Evolutionary conservation across 2,888 invertebrate species (phyloP).

Genomic region (Bellardia pandia): DNA sequence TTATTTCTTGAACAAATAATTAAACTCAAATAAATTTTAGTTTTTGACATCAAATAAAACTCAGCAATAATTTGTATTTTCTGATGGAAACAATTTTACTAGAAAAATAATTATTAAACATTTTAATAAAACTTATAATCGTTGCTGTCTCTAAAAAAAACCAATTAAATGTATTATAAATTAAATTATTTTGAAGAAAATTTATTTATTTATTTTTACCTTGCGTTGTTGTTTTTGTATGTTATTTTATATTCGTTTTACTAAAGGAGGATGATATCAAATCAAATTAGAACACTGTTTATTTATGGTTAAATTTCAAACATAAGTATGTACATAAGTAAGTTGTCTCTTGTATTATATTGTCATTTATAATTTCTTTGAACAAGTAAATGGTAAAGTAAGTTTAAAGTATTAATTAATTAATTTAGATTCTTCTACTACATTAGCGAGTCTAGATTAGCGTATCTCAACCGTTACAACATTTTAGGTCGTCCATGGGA

Average conservation of each 20-base stretch:
- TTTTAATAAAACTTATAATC: no score
- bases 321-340: not conserved
- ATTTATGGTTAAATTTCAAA: slow-evolving; percentile 15
- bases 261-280: slow-evolving; percentile 28
- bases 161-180: slow-evolving; percentile 27
- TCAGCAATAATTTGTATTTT: no score
- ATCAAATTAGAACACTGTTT: slow-evolving; percentile 48
- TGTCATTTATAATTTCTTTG: not conserved
- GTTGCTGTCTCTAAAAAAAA: not conserved
- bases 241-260: not conserved
- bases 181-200: slow-evolving; percentile 25
- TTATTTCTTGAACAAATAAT: no score
- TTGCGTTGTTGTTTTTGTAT: not conserved
- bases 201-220: not conserved
- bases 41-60: no score
- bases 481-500: no score
- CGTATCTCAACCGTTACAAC: no score
- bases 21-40: no score
- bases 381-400: slow-evolving; percentile 6
- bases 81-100: no score
- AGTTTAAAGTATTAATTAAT: not conserved
- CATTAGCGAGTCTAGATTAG: no score
- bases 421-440: no score
- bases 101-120: no score
- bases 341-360: no score